These are phyloP conservation scores for Mormoops blainvillei DNA, from an alignment of 2,113 vertebrate genomes.

Conservation along the genomic window DNA sequence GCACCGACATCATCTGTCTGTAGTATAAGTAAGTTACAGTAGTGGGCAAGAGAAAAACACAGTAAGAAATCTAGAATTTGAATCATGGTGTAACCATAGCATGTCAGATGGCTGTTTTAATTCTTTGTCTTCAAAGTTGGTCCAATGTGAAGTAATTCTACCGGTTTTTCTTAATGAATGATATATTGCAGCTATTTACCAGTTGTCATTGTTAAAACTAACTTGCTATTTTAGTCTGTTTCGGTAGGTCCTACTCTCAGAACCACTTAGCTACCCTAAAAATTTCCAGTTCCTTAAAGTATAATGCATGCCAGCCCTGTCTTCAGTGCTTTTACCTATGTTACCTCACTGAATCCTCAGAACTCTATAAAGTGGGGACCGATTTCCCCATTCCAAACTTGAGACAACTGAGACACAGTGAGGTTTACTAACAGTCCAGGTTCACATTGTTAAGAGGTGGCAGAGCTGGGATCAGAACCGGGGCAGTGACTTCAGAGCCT, in stretches of 20 bases:
- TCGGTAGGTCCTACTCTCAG: not conserved
- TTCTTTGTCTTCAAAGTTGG: not conserved
- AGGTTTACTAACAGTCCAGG: not conserved
- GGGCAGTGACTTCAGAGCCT: not conserved
- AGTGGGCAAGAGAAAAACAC: constrained; percentile 68
- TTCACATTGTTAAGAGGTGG: not conserved
- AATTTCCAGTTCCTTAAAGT: not conserved
- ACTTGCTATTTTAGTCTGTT: not conserved
- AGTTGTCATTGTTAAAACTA: accelerated
- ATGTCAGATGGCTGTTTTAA: not conserved
- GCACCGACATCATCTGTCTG: constrained; percentile 79
- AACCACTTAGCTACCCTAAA: not conserved
- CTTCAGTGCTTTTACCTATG: not conserved
- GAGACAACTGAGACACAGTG: not conserved
- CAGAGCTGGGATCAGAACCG: not conserved
- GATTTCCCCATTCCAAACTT: not conserved
- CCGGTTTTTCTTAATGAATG: not conserved
- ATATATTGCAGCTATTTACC: not conserved
- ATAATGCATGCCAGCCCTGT: not conserved
- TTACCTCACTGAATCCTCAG: not conserved
- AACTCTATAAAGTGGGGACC: not conserved
- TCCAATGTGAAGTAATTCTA: not conserved
- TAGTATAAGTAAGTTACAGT: constrained; percentile 80
- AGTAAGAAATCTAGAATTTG: not conserved
- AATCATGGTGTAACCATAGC: not conserved